Base-by-base conservation (phyloP, 2,797 vertebrate genomes). In the Acanthiza pusilla region DNA sequence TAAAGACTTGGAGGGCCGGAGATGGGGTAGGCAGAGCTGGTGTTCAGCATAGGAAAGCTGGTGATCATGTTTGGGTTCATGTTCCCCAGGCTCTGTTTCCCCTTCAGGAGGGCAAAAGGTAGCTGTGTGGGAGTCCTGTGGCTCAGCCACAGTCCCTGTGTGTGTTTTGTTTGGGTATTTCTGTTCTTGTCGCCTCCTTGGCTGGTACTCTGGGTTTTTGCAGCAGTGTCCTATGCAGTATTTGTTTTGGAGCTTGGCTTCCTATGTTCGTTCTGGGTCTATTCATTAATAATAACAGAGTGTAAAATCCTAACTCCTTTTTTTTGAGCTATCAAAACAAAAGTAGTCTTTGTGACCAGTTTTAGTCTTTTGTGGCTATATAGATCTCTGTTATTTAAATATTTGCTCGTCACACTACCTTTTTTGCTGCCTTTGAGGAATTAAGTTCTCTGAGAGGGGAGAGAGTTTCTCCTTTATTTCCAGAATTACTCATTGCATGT, bases 121-220 rank as follows among this genome's bases (percentile, higher is more conserved):
- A 23, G 23, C 73, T 48, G 61, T 58, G 86, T 91, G 78, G 84
- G 91, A 92, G 67, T 73, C 57, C 43, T 93, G 79, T 63, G 94
- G 91, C 77, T 94, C 85, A 66, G 90, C 85, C 13, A 0, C 83
- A 70, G 60, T 22, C 63, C 42, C 32, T 34, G 21, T 0, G 0
- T 77, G 53, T 91, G 72, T 85, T 94, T 93, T 85, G 51, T 91
- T 92, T 89, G 79, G 85, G 6, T 96, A 89, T 91, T 94, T 89
- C 89, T 91, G 85, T 42, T 93, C 87, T 58, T 23, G 38, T 76
- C 77, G 74, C 75, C 65, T 65, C 60, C 63, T 89, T 53, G 72
- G 47, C 85, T 78, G 68, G 38, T 62, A 29, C 62, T 78, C 66
- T 4, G 43, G 40, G 54, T 75, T 86, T 91, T 67, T 87, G 53